Base-by-base conservation (phyloP, 2,797 vertebrate species). In the Sphenodon punctatus region DNA sequence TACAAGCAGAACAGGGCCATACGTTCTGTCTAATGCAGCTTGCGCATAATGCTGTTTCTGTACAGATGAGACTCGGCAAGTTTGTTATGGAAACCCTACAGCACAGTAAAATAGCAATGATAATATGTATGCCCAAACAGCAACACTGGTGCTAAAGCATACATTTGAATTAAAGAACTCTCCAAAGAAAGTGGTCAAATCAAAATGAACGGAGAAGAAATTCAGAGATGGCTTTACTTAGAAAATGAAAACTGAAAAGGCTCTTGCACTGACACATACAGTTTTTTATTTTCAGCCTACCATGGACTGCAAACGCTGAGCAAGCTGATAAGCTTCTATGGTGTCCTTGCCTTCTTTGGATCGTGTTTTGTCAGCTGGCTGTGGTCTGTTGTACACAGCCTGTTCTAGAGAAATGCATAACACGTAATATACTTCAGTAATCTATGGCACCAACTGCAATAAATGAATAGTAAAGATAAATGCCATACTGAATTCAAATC, bases 221-320 rank as follows among this genome's bases (percentile, higher is more conserved):
- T 6, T 53, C 19, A 74, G 6, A 48, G 27, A 7, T 4, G 14
- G n/a, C 19, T 27, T 58, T 16, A 27, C 19, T 17, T 46, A 13
- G 12, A 19, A 39, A 58, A 38, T 0, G 38, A 15, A 36, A 27
- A 0, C 19, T 20, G 32, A 30, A 9, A 42, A 36, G 8, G 15
- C 25, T 22, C 38, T 23, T 30, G 32, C 5, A 16, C 4, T 0
- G 1, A 36, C 13, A 30, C 25, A 38, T 7, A 3, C 1, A 45
- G 32, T 5, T 45, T 13, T 3, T 5, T 10, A 49, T 55, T 23
- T 53, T 22, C 11, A 15, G 67, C 92, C 60, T 90, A 99, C 99
- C 98, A 98, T 97, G 74, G 97, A 98, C 90, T 99, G 98, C 59
- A 99, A 94, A 61, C 97, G 97, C 90, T 98, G 97, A 10, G 98